Evolutionary conservation across 2,888 invertebrate species (phyloP), one percentile per base, ranked within the genome.

Genomic region (Sarcophaga carnaria): DNA sequence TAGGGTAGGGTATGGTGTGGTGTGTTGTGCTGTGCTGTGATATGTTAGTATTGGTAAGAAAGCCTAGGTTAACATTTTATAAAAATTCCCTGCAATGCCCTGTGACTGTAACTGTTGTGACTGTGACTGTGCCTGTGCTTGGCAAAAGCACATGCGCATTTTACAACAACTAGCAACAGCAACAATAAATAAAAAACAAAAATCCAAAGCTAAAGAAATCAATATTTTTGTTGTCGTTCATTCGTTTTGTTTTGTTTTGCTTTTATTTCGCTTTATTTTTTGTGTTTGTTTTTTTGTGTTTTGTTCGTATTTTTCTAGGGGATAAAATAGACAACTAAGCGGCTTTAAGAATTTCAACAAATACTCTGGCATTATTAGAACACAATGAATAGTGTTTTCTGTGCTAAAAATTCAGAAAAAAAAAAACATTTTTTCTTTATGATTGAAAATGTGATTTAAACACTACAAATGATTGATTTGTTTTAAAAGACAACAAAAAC

Each of bases 1-100:
- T 37, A 37, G 2, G 37, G 8, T 37, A 37, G 37, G 37, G 37
- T 37, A 37, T 8, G 37, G 37, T 1, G 2, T 37, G 37, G 37
- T 8, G 8, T 37, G 8, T 0, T 37, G 8, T 37, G 37, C 0
- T 70, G 37, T 37, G 37, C 0, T 70, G 37, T 37, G 37, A 6
- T 69, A 20, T 70, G 64, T 71, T 27, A 76, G 76, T 76, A 17
- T 63, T 47, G 74, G 67, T 66, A 60, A 64, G 74, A 54, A 75
- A 63, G 84, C 87, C 87, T 87, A 87, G 87, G 87, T 82, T 87
- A 87, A 87, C 87, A 87, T 76, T 79, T 84, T 79, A 78, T 78
- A 62, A 69, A 67, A 74, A 83, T 77, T 87, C 80, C 83, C 78
- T 83, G 80, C 78, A 84, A 66, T 84, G 80, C 77, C 37, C 8